These are phyloP conservation scores for Drosophila percnosoma DNA, from an alignment of 2,888 invertebrate genomes.

Conservation along the genomic window DNA sequence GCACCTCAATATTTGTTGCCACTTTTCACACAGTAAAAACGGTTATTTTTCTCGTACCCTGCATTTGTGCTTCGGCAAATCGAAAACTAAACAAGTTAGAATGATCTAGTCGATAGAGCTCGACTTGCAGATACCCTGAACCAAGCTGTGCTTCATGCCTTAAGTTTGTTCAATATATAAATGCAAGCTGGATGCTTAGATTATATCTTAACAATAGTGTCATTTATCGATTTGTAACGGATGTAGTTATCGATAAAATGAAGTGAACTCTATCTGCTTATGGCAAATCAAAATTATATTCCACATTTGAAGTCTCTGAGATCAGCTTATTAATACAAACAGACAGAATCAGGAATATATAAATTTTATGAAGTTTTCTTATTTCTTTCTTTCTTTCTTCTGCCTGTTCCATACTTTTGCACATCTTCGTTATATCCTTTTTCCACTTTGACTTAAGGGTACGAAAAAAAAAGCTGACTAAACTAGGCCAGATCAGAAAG, in stretches of 20 bases:
- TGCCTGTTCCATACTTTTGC: not conserved
- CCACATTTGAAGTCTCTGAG: not conserved
- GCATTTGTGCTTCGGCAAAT: slow-evolving; percentile 39
- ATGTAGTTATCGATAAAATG: not conserved
- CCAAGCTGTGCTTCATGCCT: not conserved
- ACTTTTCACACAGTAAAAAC: slow-evolving; percentile 70
- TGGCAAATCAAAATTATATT: not conserved
- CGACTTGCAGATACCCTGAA: not conserved
- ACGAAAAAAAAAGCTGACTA: slow-evolving; percentile 20
- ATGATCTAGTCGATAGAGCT: not conserved
- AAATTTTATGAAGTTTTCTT: not conserved
- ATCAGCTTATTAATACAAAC: not conserved
- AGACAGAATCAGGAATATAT: not conserved
- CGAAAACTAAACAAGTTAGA: slow-evolving; percentile 12
- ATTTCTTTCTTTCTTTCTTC: too few relatives aligned
- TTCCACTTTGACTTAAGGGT: not conserved
- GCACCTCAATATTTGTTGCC: slow-evolving; percentile 65
- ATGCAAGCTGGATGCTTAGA: not conserved
- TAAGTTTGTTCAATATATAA: not conserved
- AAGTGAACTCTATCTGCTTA: not conserved
- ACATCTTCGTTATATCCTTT: not conserved
- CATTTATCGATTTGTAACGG: not conserved
- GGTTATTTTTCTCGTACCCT: slow-evolving; percentile 38
- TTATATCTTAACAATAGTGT: not conserved
- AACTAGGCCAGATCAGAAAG: slow-evolving; percentile 27